A percentile compares a stretch with the other conserved stretches of the same genome.
Evolutionary conservation across 2,888 invertebrate genomes (phyloP).

Genomic region (Blera fallax): DNA sequence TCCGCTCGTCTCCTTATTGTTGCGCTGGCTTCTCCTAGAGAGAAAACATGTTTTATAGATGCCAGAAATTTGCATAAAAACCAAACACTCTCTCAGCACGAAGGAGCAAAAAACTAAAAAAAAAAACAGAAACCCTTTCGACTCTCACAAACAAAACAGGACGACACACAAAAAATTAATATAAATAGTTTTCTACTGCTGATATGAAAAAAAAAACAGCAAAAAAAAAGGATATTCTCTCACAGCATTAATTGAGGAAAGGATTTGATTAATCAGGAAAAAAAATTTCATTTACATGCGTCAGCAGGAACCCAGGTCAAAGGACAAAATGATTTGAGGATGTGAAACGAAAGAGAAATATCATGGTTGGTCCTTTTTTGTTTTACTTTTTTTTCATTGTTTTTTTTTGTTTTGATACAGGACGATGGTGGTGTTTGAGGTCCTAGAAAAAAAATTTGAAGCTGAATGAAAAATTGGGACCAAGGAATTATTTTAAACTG

Average conservation of each 20-base stretch:
- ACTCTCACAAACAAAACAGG: constrained; percentile 44
- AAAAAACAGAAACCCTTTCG: constrained; percentile 56
- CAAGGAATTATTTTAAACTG: constrained; percentile 45
- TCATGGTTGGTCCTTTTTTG: constrained; percentile 65
- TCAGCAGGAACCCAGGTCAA: constrained; percentile 57
- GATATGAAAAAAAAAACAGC: neutral
- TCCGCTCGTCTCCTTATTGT: constrained; percentile 47
- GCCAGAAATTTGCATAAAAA: constrained; percentile 68
- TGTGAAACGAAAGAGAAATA: neutral
- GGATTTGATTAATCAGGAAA: constrained; percentile 71
- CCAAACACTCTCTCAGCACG: constrained; percentile 53
- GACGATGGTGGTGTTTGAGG: neutral
- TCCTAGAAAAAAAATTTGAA: neutral
- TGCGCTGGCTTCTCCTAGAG: constrained; percentile 1
- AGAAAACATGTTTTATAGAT: constrained; percentile 57
- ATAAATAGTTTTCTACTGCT: constrained; percentile 59
- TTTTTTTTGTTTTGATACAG: neutral
- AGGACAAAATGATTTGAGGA: constrained; percentile 36
- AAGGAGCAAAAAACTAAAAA: constrained; percentile 13
- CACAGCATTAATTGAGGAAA: constrained; percentile 68
- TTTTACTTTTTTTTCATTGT: constrained; percentile 59
- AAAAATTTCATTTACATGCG: constrained; percentile 69
- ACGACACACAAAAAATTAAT: constrained; percentile 62
- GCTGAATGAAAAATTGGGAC: neutral
- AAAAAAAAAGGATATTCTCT: constrained; percentile 43